phyloP scores from a whole-genome alignment of 2,888 invertebrate species.

The Athalia circularis region DNA sequence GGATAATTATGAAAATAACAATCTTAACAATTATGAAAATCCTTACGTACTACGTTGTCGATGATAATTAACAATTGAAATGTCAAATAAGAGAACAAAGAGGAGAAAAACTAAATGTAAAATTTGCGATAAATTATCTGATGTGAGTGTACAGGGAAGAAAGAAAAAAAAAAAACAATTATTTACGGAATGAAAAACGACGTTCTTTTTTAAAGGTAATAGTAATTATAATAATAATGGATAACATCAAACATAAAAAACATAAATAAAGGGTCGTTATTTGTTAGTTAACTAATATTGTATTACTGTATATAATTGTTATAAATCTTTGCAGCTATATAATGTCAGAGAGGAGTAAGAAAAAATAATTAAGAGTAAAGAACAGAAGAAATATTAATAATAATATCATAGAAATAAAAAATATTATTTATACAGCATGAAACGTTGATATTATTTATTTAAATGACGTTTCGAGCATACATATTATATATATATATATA shows the following conservation, averaged over 20 bases:
- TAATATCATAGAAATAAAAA: background rate
- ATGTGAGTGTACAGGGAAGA: no score
- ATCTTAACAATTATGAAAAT: no score
- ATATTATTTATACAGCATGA: background rate
- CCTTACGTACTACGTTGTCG: no score
- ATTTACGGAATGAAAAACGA: background rate
- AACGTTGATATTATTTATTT: background rate
- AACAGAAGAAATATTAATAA: no score
- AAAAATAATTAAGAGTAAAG: no score
- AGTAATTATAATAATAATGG: background rate
- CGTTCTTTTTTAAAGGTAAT: background rate
- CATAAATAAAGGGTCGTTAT: constrained; percentile 48
- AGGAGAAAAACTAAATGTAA: no score
- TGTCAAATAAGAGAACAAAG: no score
- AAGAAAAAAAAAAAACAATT: no score
- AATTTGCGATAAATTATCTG: no score
- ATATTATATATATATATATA: constrained; percentile 1
- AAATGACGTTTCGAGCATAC: background rate
- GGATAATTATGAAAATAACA: no score
- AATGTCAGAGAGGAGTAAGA: background rate
- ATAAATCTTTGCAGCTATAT: constrained; percentile 41
- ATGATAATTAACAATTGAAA: no score
- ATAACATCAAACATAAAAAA: constrained; percentile 26
- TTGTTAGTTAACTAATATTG: constrained; percentile 32
- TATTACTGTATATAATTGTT: constrained; percentile 53